A percentile compares a stretch with the other conserved stretches of the same genome.
Conservation (phyloP, 2,113 vertebrate species). For the Dipodomys stephensi region DNA sequence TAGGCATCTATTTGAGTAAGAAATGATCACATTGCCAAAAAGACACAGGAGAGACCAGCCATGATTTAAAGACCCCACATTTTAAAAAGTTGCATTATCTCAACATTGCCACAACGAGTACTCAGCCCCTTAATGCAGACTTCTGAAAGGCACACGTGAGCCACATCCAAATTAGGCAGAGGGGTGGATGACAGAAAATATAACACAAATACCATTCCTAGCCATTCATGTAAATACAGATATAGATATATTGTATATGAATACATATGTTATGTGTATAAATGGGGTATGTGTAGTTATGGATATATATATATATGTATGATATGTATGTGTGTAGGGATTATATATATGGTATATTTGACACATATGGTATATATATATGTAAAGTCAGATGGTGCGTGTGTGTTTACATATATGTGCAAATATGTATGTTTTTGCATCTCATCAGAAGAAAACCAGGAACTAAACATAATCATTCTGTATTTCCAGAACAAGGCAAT, state of each 20-base stretch:
- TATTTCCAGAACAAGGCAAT: not conserved
- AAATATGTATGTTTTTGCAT: too few species aligned
- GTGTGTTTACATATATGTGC: too few species aligned
- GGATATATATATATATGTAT: too few species aligned
- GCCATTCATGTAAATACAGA: not conserved
- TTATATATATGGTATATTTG: too few species aligned
- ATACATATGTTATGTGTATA: too few species aligned
- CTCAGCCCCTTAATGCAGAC: not conserved
- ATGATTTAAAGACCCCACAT: too few species aligned
- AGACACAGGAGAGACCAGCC: not conserved
- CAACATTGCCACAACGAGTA: not conserved
- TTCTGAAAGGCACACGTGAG: rapidly evolving
- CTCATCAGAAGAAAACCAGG: not conserved
- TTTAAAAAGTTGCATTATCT: not conserved
- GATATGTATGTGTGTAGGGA: too few species aligned
- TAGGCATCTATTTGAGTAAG: not conserved
- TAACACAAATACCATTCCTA: not conserved
- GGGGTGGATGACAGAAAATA: not conserved
- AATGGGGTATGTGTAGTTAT: too few species aligned
- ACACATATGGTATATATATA: too few species aligned
- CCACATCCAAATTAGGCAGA: not conserved
- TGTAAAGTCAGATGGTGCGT: too few species aligned
- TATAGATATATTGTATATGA: too few species aligned
- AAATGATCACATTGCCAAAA: not conserved
- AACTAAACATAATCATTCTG: not conserved